Evolutionary conservation across 2,113 vertebrate species (phyloP).

Genomic region (Boulengeromyrus knoepffleri): DNA sequence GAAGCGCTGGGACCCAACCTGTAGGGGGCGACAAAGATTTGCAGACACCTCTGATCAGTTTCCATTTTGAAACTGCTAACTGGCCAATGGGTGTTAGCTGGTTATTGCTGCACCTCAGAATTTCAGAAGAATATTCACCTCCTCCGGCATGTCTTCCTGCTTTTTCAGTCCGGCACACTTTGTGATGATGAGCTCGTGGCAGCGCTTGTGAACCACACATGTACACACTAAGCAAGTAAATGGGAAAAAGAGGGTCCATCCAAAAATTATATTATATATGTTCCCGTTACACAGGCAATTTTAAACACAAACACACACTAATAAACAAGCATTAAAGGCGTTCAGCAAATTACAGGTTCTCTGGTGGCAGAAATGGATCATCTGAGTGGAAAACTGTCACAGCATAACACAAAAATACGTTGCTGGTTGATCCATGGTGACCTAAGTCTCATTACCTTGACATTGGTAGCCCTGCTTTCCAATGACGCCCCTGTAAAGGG

Average conservation of each 20-base stretch:
- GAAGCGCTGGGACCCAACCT: constrained; percentile 88
- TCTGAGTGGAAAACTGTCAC: background rate
- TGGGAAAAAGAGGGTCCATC: background rate
- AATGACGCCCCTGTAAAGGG: constrained; percentile 81
- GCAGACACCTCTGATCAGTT: background rate
- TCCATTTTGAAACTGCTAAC: background rate
- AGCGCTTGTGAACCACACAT: constrained; percentile 93
- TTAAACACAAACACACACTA: background rate
- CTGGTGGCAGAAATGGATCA: background rate
- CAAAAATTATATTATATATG: background rate
- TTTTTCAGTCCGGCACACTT: constrained; percentile 94
- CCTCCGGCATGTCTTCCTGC: constrained; percentile 76
- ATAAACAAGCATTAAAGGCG: background rate
- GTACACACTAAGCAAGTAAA: constrained; percentile 76
- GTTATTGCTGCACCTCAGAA: background rate
- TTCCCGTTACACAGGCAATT: background rate
- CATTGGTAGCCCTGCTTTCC: constrained; percentile 97
- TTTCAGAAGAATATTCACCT: constrained; percentile 56
- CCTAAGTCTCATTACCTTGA: constrained; percentile 72
- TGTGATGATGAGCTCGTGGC: constrained; percentile 92
- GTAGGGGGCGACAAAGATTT: constrained; percentile 42
- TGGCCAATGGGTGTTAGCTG: background rate
- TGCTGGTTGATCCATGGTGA: background rate
- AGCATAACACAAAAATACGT: background rate
- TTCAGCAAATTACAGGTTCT: background rate